These are phyloP conservation scores for Xiphias gladius DNA, from an alignment of 2,113 vertebrate genomes.

Conservation along the genomic window DNA sequence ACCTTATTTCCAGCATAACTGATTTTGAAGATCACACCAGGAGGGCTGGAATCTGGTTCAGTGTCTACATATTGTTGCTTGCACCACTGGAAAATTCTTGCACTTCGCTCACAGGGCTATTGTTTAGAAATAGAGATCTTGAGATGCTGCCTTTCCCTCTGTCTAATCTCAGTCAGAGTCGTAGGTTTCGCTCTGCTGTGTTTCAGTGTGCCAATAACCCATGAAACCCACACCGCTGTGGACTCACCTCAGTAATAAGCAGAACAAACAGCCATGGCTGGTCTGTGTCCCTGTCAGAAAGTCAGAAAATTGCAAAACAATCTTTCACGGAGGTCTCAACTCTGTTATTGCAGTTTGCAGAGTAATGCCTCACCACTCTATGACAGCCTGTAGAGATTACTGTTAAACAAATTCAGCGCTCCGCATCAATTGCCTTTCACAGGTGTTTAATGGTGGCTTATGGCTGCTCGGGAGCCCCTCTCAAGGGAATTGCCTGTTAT, in stretches of 20 bases:
- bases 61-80: not conserved
- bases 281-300: constrained; percentile 27
- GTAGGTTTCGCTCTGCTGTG: constrained; percentile 28
- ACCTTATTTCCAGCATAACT: not conserved
- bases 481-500: not conserved
- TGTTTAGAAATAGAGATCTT: constrained; percentile 23
- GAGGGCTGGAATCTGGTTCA: no score
- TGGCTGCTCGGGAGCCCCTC: not conserved
- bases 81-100: not conserved
- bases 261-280: constrained; percentile 41
- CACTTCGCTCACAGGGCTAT: not conserved
- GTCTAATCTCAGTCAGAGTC: constrained; percentile 35
- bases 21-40: not conserved
- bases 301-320: constrained; percentile 34
- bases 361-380: not conserved
- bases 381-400: constrained; percentile 27
- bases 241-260: constrained; percentile 42
- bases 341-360: constrained; percentile 16
- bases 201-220: constrained; percentile 24
- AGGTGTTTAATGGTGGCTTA: constrained; percentile 29
- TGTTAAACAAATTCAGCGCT: constrained; percentile 16
- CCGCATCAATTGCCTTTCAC: not conserved
- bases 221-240: constrained; percentile 28
- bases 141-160: not conserved
- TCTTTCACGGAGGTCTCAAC: not conserved